phyloP scores from a whole-genome alignment of 2,888 invertebrate genomes.

The Cataglyphis livida region DNA sequence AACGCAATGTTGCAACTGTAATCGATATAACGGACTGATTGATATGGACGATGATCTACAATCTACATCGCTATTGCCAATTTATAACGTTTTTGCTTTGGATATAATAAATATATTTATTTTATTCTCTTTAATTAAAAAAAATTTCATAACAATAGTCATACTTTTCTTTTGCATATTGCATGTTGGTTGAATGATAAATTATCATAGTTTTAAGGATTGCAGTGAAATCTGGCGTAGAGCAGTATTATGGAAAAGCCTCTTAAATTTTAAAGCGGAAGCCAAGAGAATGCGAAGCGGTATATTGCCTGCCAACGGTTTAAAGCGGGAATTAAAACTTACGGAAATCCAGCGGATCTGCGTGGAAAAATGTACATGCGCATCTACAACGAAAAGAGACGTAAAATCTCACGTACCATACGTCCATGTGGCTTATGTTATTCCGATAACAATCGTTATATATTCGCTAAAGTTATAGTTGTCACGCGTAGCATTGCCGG shows the following conservation, averaged over 20 bases:
- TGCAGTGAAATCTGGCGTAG: conserved; percentile 50
- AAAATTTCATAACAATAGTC: background rate
- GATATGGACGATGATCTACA: conserved; percentile 30
- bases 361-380: conserved; percentile 26
- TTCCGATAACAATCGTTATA: conserved; percentile 49
- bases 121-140: background rate
- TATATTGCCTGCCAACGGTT: conserved; percentile 60
- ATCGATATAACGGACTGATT: conserved; percentile 43
- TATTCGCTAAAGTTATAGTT: conserved; percentile 36
- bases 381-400: conserved; percentile 60
- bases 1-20: conserved; percentile 40
- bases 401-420: conserved; percentile 59
- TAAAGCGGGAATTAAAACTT: conserved; percentile 70
- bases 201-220: conserved; percentile 39
- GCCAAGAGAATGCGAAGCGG: conserved; percentile 54
- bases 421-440: conserved; percentile 46
- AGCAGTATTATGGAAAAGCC: conserved; percentile 51
- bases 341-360: conserved; percentile 33
- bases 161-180: background rate
- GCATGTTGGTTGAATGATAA: conserved; percentile 1
- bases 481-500: conserved; percentile 39
- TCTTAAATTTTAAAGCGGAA: conserved; percentile 59
- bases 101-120: background rate
- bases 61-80: conserved; percentile 20
- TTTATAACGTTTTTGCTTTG: conserved; percentile 13